These are phyloP conservation scores for Gadus macrocephalus DNA, from an alignment of 2,113 vertebrate genomes.

Conservation along the genomic window DNA sequence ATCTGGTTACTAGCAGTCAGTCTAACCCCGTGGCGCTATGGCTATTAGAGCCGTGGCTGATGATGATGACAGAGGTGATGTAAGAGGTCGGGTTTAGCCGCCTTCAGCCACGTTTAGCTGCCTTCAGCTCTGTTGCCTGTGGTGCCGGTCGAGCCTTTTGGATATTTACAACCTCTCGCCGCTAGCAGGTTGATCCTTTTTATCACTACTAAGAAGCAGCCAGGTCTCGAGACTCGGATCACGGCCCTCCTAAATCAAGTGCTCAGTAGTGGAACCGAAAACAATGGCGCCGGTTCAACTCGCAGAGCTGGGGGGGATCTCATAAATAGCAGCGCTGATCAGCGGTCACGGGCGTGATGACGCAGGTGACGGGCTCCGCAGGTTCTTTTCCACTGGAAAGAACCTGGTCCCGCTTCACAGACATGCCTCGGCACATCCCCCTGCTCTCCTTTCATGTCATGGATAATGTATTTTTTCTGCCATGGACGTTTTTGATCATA, in stretches of 20 bases:
- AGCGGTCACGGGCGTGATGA: slow-evolving; percentile 41
- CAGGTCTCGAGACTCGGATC: slow-evolving; percentile 29
- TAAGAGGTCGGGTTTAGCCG: slow-evolving; percentile 59
- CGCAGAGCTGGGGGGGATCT: slow-evolving; percentile 8
- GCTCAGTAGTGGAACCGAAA: slow-evolving; percentile 40
- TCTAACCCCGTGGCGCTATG: not conserved
- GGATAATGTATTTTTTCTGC: too few species aligned
- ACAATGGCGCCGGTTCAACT: slow-evolving; percentile 42
- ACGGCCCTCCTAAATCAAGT: slow-evolving; percentile 43
- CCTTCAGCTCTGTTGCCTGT: slow-evolving; percentile 54
- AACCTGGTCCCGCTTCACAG: too few species aligned
- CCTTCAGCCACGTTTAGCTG: not conserved
- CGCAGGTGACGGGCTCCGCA: slow-evolving; percentile 45
- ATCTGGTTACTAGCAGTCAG: not conserved
- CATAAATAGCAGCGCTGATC: slow-evolving; percentile 29
- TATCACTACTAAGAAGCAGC: slow-evolving; percentile 28
- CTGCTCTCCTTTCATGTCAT: too few species aligned
- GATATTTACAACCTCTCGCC: slow-evolving; percentile 57
- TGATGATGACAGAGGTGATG: slow-evolving; percentile 54
- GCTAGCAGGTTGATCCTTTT: slow-evolving; percentile 18
- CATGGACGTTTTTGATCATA: too few species aligned
- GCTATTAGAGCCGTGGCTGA: slow-evolving; percentile 17
- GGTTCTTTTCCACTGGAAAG: slow-evolving; percentile 25
- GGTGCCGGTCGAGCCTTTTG: slow-evolving; percentile 48
- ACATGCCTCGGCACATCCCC: too few species aligned